phyloP scores from a whole-genome alignment of 2,113 vertebrate genomes.

The Ailuropoda melanoleuca region DNA sequence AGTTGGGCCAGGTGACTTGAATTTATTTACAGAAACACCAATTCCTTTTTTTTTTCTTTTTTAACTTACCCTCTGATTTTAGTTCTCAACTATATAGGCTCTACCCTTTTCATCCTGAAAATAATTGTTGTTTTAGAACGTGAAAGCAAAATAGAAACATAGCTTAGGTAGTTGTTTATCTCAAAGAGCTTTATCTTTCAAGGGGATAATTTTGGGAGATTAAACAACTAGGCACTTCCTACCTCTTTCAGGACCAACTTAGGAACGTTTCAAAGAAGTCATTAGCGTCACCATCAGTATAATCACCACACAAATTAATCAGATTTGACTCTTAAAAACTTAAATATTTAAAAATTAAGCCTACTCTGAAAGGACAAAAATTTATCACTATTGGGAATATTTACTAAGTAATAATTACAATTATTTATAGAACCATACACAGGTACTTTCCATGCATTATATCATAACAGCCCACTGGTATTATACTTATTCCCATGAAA shows the following conservation, averaged over 20 bases:
- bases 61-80: not conserved
- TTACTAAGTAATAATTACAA: not conserved
- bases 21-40: conserved; percentile 10
- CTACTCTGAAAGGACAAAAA: not conserved
- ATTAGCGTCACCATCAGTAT: not conserved
- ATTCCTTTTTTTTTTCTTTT: not conserved
- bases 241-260: not conserved
- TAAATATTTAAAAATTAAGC: conserved; percentile 13
- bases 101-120: not conserved
- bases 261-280: not conserved
- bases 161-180: not conserved
- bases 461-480: not conserved
- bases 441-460: not conserved
- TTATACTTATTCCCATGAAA: not conserved
- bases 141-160: not conserved
- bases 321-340: conserved; percentile 20
- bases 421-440: not conserved
- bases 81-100: not conserved
- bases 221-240: not conserved
- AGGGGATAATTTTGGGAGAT: not conserved
- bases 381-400: not conserved
- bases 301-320: not conserved
- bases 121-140: not conserved
- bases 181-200: not conserved
- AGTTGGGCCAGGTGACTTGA: not conserved